These are phyloP conservation scores for Paracanthobrama guichenoti DNA, from an alignment of 2,113 vertebrate genomes.

Conservation along the genomic window DNA sequence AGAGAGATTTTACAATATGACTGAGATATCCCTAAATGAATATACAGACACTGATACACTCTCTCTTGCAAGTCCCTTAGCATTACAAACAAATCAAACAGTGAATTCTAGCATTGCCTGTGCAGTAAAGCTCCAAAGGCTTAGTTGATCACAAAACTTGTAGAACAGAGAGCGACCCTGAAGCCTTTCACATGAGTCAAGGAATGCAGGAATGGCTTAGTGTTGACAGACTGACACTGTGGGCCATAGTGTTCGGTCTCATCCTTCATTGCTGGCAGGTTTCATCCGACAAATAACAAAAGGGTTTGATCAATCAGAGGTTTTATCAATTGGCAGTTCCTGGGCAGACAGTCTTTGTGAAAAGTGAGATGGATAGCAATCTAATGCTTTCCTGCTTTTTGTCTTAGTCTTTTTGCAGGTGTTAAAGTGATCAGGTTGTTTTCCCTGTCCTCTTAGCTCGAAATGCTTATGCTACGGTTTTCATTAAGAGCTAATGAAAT, in stretches of 20 bases:
- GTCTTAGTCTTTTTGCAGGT: conserved; percentile 23
- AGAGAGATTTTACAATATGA: not conserved
- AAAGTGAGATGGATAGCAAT: conserved; percentile 47
- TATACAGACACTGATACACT: not conserved
- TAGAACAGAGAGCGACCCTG: not conserved
- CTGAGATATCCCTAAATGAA: not conserved
- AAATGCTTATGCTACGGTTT: conserved; percentile 33
- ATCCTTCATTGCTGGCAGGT: not conserved
- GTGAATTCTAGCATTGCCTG: not conserved
- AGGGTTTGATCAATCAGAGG: conserved; percentile 22
- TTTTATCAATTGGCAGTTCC: conserved; percentile 1
- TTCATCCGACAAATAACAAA: conserved; percentile 13
- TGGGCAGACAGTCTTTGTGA: conserved; percentile 26
- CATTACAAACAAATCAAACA: not conserved
- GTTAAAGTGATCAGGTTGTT: conserved; percentile 29
- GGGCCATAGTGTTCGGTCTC: not conserved
- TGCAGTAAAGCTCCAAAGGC: not conserved
- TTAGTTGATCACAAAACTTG: not conserved
- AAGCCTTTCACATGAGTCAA: not conserved
- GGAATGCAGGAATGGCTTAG: not conserved
- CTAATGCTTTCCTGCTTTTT: not conserved
- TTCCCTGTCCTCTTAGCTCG: not conserved
- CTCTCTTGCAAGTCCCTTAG: not conserved
- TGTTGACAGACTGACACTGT: not conserved
- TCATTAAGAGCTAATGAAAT: conserved; percentile 31